Conservation (phyloP, 2,113 vertebrate genomes). For the Girardinichthys multiradiatus region DNA sequence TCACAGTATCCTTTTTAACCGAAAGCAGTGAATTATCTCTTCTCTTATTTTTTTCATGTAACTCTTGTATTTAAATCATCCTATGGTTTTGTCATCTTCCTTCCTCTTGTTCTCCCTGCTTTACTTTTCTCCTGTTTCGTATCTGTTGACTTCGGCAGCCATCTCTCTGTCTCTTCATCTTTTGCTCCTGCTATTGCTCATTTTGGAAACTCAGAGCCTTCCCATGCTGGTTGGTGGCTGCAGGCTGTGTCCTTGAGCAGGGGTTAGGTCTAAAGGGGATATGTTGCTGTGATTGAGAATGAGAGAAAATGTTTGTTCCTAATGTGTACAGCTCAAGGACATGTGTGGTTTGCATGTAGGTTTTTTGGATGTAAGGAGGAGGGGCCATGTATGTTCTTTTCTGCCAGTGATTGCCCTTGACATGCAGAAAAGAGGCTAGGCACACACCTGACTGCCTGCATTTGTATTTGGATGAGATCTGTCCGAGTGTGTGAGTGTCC, state of each 20-base stretch:
- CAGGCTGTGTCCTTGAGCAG: conserved; percentile 63
- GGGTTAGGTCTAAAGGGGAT: conserved; percentile 52
- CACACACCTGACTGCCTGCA: conserved; percentile 54
- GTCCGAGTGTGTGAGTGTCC: neutral
- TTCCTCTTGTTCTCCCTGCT: conserved; percentile 31
- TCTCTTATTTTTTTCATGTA: conserved; percentile 20
- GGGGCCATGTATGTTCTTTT: conserved; percentile 47
- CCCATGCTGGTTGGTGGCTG: conserved; percentile 51
- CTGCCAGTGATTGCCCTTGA: conserved; percentile 69
- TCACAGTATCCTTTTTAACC: conserved; percentile 17
- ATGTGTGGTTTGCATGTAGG: conserved; percentile 25
- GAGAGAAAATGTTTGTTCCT: conserved; percentile 34
- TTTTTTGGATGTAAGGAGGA: conserved; percentile 22
- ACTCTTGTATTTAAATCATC: conserved; percentile 34
- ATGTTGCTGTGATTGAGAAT: neutral
- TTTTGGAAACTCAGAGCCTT: conserved; percentile 43
- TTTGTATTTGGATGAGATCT: conserved; percentile 39
- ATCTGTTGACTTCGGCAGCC: conserved; percentile 53
- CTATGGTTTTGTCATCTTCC: conserved; percentile 17
- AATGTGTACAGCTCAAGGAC: conserved; percentile 49
- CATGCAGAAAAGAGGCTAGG: conserved; percentile 52
- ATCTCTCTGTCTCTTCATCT: conserved; percentile 36
- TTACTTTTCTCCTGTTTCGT: conserved; percentile 24
- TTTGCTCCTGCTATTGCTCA: conserved; percentile 26
- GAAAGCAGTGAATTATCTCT: conserved; percentile 41